A percentile compares a stretch with the other conserved stretches of the same genome.
phyloP scores from a whole-genome alignment of 2,113 vertebrate genomes.

The Acinonyx jubatus region DNA sequence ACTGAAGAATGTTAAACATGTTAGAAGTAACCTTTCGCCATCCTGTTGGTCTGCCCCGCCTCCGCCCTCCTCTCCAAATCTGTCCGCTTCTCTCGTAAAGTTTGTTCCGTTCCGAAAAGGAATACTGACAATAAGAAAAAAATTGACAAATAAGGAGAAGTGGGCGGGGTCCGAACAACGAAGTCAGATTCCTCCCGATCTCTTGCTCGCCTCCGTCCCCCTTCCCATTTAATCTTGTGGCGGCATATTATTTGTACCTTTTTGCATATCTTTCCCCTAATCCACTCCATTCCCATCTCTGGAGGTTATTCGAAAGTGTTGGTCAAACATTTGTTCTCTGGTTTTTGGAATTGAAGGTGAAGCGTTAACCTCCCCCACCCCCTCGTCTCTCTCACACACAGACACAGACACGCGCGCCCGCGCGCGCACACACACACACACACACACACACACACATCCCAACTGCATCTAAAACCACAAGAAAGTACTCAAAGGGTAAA shows the following conservation, averaged over 20 bases:
- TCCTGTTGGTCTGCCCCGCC: background rate
- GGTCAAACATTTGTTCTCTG: background rate
- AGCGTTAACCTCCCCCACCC: background rate
- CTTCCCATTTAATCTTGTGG: background rate
- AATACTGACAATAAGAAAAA: background rate
- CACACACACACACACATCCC: background rate
- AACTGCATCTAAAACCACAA: constrained; percentile 32
- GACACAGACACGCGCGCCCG: too few species aligned
- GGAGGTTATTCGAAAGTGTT: background rate
- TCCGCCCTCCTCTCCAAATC: background rate
- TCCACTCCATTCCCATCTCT: background rate
- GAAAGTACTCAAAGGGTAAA: constrained; percentile 58
- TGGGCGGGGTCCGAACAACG: background rate
- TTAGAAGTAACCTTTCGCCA: constrained; percentile 25
- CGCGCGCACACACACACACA: fast-evolving
- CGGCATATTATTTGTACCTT: background rate
- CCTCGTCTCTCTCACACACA: too few species aligned
- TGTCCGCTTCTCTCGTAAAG: background rate
- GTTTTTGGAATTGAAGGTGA: constrained; percentile 24
- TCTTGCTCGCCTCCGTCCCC: background rate
- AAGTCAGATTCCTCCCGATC: background rate
- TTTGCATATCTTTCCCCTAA: background rate
- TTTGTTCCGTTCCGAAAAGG: constrained; percentile 34
- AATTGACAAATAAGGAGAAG: constrained; percentile 43
- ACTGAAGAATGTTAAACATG: background rate